Evolutionary conservation across 2,888 invertebrate species (phyloP), one percentile per base, ranked within the genome.

Genomic region (Patella ulyssiponensis): DNA sequence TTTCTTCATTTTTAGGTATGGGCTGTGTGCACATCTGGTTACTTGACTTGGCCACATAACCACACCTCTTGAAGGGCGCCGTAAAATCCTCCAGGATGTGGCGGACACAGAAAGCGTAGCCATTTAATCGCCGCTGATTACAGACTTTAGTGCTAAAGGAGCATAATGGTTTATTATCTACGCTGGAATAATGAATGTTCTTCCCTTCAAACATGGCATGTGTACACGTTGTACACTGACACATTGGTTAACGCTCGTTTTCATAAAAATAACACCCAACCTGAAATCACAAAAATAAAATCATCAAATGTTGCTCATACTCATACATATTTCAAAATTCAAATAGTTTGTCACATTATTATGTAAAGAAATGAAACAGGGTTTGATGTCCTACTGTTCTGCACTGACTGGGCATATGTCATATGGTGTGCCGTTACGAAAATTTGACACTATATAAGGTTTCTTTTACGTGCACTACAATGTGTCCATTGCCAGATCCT

Each of bases 41-140:
- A 81, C 91, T 92, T 78, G 91, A 91, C 77, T 91, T 92, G 53
- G 92, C 91, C 78, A 95, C 93, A 90, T 94, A 95, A 0, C 94
- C 93, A 90, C 98, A 98, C 84, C 95, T 96, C 81, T 94, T 94
- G 91, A 94, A 98, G 0, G 97, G 97, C 0, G 97, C 96, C 15
- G 92, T 93, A 9, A 95, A 94, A 90, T 98, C 98, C 85, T 95
- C 94, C 74, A 97, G 92, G 81, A 98, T 96, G 87, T 98, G 98
- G 4, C 95, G 93, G 5, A 94, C 93, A 89, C 98, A 98, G 91
- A 94, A 96, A 80, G 94, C 94, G 81, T 95, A 95, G 0, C 95
- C 95, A 12, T 95, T 94, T 0, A 97, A 90, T 69, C 93, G 91
- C 74, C 93, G 89, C 85, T 93, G 93, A 79, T 93, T 92, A 88